phyloP scores from a whole-genome alignment of 2,888 invertebrate species.

The Lumbricus terrestris region DNA sequence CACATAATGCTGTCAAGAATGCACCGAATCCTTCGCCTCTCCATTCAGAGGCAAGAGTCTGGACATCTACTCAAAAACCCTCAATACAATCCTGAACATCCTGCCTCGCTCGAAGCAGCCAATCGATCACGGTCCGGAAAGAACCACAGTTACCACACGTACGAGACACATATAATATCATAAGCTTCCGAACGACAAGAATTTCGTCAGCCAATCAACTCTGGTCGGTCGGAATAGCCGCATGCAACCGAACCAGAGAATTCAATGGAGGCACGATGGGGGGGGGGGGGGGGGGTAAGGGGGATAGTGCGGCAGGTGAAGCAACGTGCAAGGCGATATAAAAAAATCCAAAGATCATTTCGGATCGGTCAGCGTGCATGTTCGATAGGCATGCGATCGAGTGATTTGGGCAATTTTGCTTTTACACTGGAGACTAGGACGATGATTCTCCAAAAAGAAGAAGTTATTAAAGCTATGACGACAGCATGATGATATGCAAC shows the following conservation, averaged over 20 bases:
- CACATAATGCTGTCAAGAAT: not conserved
- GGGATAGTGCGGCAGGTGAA: not conserved
- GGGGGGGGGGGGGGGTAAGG: too few species aligned
- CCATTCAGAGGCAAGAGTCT: not conserved
- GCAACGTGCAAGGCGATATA: not conserved
- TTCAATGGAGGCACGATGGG: not conserved
- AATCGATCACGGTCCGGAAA: not conserved
- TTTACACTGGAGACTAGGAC: not conserved
- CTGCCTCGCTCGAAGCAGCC: not conserved
- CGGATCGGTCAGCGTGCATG: not conserved
- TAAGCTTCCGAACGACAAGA: not conserved
- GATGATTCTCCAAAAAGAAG: not conserved
- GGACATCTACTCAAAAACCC: not conserved
- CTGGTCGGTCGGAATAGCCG: not conserved
- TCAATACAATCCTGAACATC: not conserved
- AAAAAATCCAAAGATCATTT: not conserved
- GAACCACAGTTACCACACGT: not conserved
- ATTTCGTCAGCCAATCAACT: not conserved
- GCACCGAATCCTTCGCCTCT: not conserved
- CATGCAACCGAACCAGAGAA: not conserved
- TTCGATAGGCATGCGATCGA: not conserved
- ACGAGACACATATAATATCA: too few species aligned
- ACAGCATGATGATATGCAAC: not conserved
- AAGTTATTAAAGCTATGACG: not conserved
- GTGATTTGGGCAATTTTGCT: not conserved